Percentiles rank a stretch among this genome's conserved stretches.
Evolutionary conservation across 2,888 invertebrate species (phyloP).

Genomic region (Alsophila aescularia): DNA sequence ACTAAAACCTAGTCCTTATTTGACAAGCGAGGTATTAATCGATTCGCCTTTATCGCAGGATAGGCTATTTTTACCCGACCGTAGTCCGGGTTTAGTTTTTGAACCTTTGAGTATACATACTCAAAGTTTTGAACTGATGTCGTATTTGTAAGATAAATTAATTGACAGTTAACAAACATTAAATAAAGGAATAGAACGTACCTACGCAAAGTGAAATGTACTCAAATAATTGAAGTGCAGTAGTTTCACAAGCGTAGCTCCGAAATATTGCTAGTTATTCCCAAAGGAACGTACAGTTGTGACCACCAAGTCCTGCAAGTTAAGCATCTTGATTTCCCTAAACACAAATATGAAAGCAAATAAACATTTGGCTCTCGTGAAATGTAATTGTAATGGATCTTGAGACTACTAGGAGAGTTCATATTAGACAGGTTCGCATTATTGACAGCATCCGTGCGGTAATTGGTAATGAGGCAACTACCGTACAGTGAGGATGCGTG

Average conservation of each 20-base stretch:
- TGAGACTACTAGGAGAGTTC: slow-evolving; percentile 1
- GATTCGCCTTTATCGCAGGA: too few relatives aligned
- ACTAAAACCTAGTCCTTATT: too few relatives aligned
- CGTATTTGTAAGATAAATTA: too few relatives aligned
- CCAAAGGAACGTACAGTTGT: slow-evolving; percentile 47
- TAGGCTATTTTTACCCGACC: too few relatives aligned
- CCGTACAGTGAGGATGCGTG: too few relatives aligned
- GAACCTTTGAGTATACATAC: too few relatives aligned
- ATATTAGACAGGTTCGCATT: neutral
- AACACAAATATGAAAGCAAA: slow-evolving; percentile 69
- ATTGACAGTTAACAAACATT: too few relatives aligned
- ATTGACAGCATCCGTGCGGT: neutral
- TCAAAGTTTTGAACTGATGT: too few relatives aligned
- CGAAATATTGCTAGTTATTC: slow-evolving; percentile 51
- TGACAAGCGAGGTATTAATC: too few relatives aligned
- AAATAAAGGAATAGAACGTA: neutral
- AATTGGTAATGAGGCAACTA: too few relatives aligned
- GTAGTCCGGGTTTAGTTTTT: too few relatives aligned
- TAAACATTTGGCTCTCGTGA: slow-evolving; percentile 49
- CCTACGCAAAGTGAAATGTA: neutral
- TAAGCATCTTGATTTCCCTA: slow-evolving; percentile 77
- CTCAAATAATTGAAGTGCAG: slow-evolving; percentile 26
- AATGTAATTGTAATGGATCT: slow-evolving; percentile 26
- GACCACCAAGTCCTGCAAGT: slow-evolving; percentile 63
- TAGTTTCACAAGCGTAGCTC: slow-evolving; percentile 45